phyloP scores from a whole-genome alignment of 2,888 invertebrate species.

The Acrobeloides nanus region DNA sequence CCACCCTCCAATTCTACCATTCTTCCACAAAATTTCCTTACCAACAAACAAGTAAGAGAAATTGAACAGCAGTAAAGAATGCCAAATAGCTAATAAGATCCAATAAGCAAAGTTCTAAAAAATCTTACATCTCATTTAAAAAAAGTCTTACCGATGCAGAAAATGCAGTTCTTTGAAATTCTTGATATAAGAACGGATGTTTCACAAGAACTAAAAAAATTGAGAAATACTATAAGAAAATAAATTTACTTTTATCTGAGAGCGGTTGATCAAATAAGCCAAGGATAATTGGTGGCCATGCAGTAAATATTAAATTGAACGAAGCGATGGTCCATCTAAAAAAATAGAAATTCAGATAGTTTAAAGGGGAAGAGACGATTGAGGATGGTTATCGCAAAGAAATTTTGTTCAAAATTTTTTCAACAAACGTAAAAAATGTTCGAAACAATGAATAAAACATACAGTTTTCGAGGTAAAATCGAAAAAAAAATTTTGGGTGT shows the following conservation, averaged over 20 bases:
- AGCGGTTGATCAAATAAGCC: conserved; percentile 91
- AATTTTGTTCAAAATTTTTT: not conserved
- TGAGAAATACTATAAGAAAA: too few relatives aligned
- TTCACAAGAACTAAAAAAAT: too few relatives aligned
- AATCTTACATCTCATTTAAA: too few relatives aligned
- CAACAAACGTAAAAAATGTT: too few relatives aligned
- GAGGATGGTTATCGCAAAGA: too few relatives aligned
- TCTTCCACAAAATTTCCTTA: conserved; percentile 56
- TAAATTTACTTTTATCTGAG: conserved; percentile 79
- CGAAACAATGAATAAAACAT: too few relatives aligned
- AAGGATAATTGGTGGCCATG: conserved; percentile 82
- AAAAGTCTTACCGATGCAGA: too few relatives aligned
- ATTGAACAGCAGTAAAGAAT: conserved; percentile 92
- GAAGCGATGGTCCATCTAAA: conserved; percentile 90
- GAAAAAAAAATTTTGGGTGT: too few relatives aligned
- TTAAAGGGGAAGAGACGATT: too few relatives aligned
- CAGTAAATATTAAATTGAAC: conserved; percentile 93
- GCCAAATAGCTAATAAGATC: conserved; percentile 84
- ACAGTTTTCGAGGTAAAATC: too few relatives aligned
- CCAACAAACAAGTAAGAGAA: conserved; percentile 62
- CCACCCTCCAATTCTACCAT: conserved; percentile 81
- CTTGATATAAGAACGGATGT: conserved; percentile 67
- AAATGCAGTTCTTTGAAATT: conserved; percentile 70
- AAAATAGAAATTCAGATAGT: too few relatives aligned
- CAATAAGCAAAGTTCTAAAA: conserved; percentile 77